A percentile compares a stretch with the other conserved stretches of the same genome.
Conservation (phyloP, 2,797 vertebrate genomes). For the Zenarchopterus dispar region DNA sequence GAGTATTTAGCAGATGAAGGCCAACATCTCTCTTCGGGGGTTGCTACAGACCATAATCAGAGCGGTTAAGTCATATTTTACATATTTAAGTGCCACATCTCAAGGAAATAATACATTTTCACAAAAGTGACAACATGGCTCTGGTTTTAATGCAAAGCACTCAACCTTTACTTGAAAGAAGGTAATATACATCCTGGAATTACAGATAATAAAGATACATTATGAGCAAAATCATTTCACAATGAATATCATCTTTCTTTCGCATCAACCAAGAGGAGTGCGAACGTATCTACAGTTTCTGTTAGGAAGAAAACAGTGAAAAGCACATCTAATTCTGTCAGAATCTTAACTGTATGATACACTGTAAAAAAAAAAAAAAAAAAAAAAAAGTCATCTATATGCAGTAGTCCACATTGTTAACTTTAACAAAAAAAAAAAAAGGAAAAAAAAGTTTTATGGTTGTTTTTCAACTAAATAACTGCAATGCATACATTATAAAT, state of each 20-base stretch:
- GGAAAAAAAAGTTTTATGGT: constrained; percentile 54
- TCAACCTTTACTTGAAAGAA: constrained; percentile 88
- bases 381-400: constrained; percentile 57
- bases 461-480: constrained; percentile 79
- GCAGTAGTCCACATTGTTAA: constrained; percentile 80
- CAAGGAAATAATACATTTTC: background rate
- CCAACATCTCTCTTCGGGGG: too few species aligned
- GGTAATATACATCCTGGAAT: constrained; percentile 89
- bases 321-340: constrained; percentile 80
- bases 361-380: constrained; percentile 77
- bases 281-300: constrained; percentile 80
- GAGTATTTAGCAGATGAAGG: too few species aligned
- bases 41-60: too few species aligned
- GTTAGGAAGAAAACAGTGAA: constrained; percentile 80
- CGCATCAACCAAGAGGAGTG: constrained; percentile 75
- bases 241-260: constrained; percentile 81
- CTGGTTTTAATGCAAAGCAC: constrained; percentile 86
- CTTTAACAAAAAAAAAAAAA: constrained; percentile 63
- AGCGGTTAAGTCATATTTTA: background rate
- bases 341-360: constrained; percentile 77
- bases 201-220: constrained; percentile 88
- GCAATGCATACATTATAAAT: constrained; percentile 87
- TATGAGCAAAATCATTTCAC: constrained; percentile 86
- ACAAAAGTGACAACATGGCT: constrained; percentile 37
- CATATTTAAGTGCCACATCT: background rate